Base-by-base conservation (phyloP, 2,888 invertebrate genomes). In the Callimorpha dominula region DNA sequence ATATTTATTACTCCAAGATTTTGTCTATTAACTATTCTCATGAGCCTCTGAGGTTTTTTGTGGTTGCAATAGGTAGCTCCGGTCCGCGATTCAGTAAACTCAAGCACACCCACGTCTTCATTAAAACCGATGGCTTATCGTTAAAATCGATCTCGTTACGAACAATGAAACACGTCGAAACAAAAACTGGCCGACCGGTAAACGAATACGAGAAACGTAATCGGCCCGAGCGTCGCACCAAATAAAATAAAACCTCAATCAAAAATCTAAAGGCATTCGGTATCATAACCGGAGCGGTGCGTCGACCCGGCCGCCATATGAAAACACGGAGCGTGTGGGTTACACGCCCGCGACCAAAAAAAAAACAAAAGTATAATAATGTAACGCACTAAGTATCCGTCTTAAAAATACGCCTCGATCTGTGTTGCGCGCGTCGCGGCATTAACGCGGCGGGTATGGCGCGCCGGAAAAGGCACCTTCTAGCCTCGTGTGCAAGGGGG, bases 161-260 rank as follows among this genome's bases (percentile, higher is more conserved):
- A 93, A 94, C 94, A 94, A 94, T 94, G 93, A 92, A 92, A 94
- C 92, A 90, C 90, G 91, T 91, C 93, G 93, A 92, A 93, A 94
- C 94, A 94, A 94, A 93, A 94, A 93, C 92, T 91, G 89, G 87
- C 91, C 92, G 90, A 91, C 83, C 94, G 93, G 91, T 90, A 90
- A 92, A 92, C 92, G 93, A 94, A 93, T 93, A 93, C 94, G 93
- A 94, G 94, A 93, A 94, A 93, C 93, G 93, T 92, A 94, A 93
- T 93, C 94, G 93, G 89, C 83, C 83, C 91, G 88, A 91, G 92
- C 93, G 93, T 94, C 93, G 91, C 90, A 83, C 90, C 91, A 92
- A 94, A 93, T 93, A 92, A 93, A 95, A 94, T 90, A 93, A 93
- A 94, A 95, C 92, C 93, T 94, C 95, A 94, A 95, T 95, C 95